Base-by-base conservation (phyloP, 37 sponge, comb jelly and placozoan species). In the Cladorhizidae sp. region DNA sequence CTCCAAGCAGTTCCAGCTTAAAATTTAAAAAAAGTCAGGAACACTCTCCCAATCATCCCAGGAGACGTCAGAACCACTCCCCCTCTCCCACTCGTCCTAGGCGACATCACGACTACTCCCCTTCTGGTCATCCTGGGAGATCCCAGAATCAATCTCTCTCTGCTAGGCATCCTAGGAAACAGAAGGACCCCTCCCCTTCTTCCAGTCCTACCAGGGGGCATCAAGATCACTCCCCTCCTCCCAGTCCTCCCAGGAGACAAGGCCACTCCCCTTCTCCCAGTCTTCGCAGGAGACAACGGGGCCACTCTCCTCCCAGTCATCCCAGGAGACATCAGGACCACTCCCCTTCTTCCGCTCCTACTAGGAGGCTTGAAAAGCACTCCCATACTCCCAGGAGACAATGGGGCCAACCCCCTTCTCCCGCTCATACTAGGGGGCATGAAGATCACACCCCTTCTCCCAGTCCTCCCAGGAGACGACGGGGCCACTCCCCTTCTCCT, bases 401-500 rank as follows among this genome's bases (percentile, higher is more conserved):
- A 5, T 17, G 7, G 62, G 12, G 17, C 25, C 62, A 61, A 28
- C 12, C 62, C 29, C 29, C 62, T 12, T 61, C 62, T 7, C 29
- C 14, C 9, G 49, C 8, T 12, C 49, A 9, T 9, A 5, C 49
- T 45, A 45, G 49, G 49, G 15, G 17, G 12, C 28, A 12, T 61
- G 15, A 61, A 12, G 62, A 28, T 12, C 62, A 61, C 25, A 7
- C 62, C 5, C 14, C 62, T 12, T 28, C 62, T 61, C 29, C 62
- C 12, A 6, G 28, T 61, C 62, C 5, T 61, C 17, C 17, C 62
- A 3, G 25, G 6, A 61, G 62, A 23, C 5, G 12, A 7, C 62
- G 12, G 62, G 62, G 28, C 62, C 62, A 61, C 12, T 61, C 17
- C 29, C 62, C 62, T 61, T 28, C 62, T 61, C 62, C 62, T 61